Evolutionary conservation across 2,113 vertebrate species (phyloP).

Genomic region (Psephotus haematonotus): DNA sequence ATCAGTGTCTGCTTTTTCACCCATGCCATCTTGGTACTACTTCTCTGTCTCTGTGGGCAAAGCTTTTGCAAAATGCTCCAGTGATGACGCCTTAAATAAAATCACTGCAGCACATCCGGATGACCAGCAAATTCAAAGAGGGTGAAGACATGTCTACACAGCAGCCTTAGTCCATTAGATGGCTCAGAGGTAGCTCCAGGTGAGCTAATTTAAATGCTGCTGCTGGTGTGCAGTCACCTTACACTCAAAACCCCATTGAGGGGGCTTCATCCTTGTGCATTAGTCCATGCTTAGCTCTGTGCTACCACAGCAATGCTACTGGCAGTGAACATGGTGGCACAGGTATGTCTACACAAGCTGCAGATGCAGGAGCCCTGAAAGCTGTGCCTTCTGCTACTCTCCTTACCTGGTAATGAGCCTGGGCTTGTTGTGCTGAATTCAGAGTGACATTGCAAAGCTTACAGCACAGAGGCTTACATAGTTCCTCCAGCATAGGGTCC

Average conservation of each 20-base stretch:
- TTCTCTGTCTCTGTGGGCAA: background rate
- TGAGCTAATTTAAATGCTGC: background rate
- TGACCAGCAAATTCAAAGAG: background rate
- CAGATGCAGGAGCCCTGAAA: background rate
- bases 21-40: background rate
- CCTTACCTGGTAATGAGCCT: conserved; percentile 97
- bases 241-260: background rate
- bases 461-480: conserved; percentile 98
- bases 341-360: background rate
- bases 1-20: background rate
- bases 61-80: background rate
- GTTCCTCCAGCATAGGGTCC: conserved; percentile 89
- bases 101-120: background rate
- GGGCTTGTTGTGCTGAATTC: conserved; percentile 96
- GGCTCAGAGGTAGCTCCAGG: background rate
- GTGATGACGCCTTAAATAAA: background rate
- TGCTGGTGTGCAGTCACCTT: background rate
- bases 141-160: background rate
- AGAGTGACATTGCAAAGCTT: conserved; percentile 97
- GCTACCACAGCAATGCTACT: conserved; percentile 19
- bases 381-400: background rate
- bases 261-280: background rate
- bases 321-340: background rate
- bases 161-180: background rate
- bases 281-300: background rate